Base-by-base conservation (phyloP, 2,113 vertebrate genomes). In the Chaenocephalus aceratus region DNA sequence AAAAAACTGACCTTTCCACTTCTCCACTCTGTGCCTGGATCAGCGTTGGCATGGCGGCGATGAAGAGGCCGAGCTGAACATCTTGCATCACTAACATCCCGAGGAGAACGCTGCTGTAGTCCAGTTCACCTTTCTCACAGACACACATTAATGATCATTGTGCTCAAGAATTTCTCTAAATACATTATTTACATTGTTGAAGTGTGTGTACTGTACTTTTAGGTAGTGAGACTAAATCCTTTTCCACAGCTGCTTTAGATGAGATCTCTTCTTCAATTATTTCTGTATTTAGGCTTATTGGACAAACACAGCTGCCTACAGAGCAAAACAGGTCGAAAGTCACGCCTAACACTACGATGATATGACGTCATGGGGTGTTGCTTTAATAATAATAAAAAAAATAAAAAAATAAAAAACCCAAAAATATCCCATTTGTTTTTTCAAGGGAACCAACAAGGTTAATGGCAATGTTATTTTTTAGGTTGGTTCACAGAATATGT, bases 1-100 rank as follows among this genome's bases (percentile, higher is more conserved):
- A 64, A 41, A 46, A 14, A 30, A 67, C 72, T 81, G 72, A 98
- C 98, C 96, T 96, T 84, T 96, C 95, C 72, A 91, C 65, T 0
- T 96, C 83, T 65, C 93, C 95, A 6, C 92, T 93, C 78, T 96
- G 96, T 7, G 95, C 97, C 92, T 99, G 97, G 75, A 97, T 96
- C 49, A 99, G 95, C 0, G 96, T 97, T 7, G 98, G 97, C 97
- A 99, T 96, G 77, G 96, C 85, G 0, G 98, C 98, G 0, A 99
- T 97, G 87, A 99, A 97, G 46, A 99, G 93, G 7, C 97, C 97
- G 21, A 99, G 96, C 92, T 99, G 97, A 79, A 99, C 98, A 54
- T 99, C 98, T 85, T 99, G 98, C 95, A 96, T 97, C 75, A 99
- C 97, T 62, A 99, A 89, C 96, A 98, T 97, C 48, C 97, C 97